Base-by-base conservation (phyloP, 2,113 vertebrate genomes). In the Myanophis thanlyinensis region DNA sequence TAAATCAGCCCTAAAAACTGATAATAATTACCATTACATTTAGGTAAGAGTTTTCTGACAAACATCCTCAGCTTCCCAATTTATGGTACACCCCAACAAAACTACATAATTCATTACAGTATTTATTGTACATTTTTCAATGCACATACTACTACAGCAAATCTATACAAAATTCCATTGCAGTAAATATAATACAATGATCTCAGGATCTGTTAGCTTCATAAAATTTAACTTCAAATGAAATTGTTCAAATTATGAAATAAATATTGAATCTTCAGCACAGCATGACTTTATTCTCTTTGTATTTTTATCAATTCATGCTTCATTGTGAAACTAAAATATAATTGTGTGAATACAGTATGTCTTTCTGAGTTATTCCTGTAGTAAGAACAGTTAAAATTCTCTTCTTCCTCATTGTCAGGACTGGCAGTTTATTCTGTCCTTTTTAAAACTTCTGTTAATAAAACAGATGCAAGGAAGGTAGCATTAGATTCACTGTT, bases 351-450 rank as follows among this genome's bases (percentile, higher is more conserved):
- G 94, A 95, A 93, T 97, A n/a, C n/a, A n/a, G n/a, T n/a, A 95
- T 93, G 95, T 92, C 91, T 95, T 96, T 93, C 93, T 95, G 89
- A 97, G 94, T 96, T 96, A 97, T 97, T 97, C 94, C 95, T 89
- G 94, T 93, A 95, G 97, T 96, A 97, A 97, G 98, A 98, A 98
- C 95, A 95, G 97, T 97, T 98, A 98, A 98, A 98, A 98, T 97
- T 97, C 91, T 97, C 96, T 97, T 97, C 96, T 95, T 97, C 97
- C 95, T 97, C 96, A 91, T 86, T 97, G 85, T 97, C 95, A 94
- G 96, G 96, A 97, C 97, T 97, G 98, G 98, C 98, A 98, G 98
- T 98, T 96, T 95, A 94, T 97, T 98, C 98, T 98, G 98, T 98
- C 98, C 97, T 95, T 96, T 97, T 91, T 85, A 20, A 89, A 88